These are phyloP conservation scores for Rhagonycha lutea DNA, from an alignment of 2,888 invertebrate species.

Conservation along the genomic window DNA sequence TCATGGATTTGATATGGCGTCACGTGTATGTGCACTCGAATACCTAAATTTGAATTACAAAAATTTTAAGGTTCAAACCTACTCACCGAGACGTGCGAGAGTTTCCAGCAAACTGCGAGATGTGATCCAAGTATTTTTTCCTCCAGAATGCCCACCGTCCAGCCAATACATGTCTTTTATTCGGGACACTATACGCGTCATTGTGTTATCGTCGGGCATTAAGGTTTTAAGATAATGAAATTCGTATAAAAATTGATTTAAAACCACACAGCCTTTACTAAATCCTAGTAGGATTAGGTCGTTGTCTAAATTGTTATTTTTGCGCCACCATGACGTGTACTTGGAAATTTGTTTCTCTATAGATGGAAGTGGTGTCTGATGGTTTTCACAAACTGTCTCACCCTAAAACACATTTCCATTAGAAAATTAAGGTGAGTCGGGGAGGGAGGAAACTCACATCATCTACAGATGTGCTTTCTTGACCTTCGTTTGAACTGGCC, in stretches of 20 bases:
- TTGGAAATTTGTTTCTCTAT: conserved; percentile 8
- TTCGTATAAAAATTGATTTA: conserved; percentile 89
- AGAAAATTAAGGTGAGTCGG: not conserved
- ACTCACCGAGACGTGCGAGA: conserved; percentile 70
- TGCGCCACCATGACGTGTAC: conserved; percentile 61
- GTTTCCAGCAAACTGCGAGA: conserved; percentile 73
- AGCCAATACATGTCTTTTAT: conserved; percentile 85
- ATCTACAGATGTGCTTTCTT: not conserved
- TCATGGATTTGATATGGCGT: conserved; percentile 90
- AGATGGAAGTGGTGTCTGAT: not conserved
- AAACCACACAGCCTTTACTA: conserved; percentile 91
- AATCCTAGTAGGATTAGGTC: conserved; percentile 76
- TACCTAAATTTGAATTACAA: conserved; percentile 55
- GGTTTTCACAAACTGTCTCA: not conserved
- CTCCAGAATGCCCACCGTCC: conserved; percentile 90
- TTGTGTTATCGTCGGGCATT: conserved; percentile 65
- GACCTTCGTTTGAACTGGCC: not conserved
- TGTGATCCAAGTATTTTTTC: conserved; percentile 87
- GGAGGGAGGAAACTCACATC: not conserved
- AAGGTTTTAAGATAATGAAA: conserved; percentile 74
- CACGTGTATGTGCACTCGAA: conserved; percentile 78
- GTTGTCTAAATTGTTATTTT: conserved; percentile 60
- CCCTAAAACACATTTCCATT: not conserved
- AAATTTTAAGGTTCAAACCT: not conserved
- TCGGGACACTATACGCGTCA: conserved; percentile 65